Evolutionary conservation across 2,888 invertebrate species (phyloP).

Genomic region (Tinea semifulvella): DNA sequence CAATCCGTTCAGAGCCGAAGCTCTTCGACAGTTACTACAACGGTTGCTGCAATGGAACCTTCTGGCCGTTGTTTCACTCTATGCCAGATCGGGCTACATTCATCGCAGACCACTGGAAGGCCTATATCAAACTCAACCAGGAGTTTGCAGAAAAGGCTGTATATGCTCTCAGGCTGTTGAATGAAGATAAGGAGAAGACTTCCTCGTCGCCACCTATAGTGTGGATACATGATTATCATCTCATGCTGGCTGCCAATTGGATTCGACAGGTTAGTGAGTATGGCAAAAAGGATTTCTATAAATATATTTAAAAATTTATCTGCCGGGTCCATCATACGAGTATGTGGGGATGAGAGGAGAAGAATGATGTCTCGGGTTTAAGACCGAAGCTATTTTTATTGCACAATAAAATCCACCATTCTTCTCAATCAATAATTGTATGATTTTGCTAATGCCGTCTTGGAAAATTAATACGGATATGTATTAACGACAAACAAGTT

Average conservation of each 20-base stretch:
- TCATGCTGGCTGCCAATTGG: slow-evolving; percentile 92
- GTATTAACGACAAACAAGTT: background rate
- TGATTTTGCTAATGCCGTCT: background rate
- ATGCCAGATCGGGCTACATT: slow-evolving; percentile 91
- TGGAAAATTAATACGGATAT: background rate
- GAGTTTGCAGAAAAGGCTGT: slow-evolving; percentile 85
- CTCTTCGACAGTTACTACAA: slow-evolving; percentile 90
- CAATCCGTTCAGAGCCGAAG: slow-evolving; percentile 78
- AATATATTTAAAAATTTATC: too few species aligned
- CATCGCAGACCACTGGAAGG: slow-evolving; percentile 82
- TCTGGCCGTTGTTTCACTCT: slow-evolving; percentile 93
- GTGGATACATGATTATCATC: slow-evolving; percentile 95
- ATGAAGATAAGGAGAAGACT: slow-evolving; percentile 52
- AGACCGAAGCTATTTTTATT: background rate
- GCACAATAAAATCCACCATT: background rate
- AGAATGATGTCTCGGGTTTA: too few species aligned
- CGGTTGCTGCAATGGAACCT: slow-evolving; percentile 91
- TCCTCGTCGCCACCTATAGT: slow-evolving; percentile 73
- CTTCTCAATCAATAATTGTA: background rate
- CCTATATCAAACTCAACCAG: slow-evolving; percentile 82
- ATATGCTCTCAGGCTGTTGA: slow-evolving; percentile 68
- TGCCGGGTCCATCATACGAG: too few species aligned
- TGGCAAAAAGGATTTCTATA: too few species aligned
- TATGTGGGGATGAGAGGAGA: too few species aligned
- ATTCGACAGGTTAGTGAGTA: slow-evolving; percentile 81